Evolutionary conservation across 2,113 vertebrate genomes (phyloP).

Genomic region (Perca flavescens): DNA sequence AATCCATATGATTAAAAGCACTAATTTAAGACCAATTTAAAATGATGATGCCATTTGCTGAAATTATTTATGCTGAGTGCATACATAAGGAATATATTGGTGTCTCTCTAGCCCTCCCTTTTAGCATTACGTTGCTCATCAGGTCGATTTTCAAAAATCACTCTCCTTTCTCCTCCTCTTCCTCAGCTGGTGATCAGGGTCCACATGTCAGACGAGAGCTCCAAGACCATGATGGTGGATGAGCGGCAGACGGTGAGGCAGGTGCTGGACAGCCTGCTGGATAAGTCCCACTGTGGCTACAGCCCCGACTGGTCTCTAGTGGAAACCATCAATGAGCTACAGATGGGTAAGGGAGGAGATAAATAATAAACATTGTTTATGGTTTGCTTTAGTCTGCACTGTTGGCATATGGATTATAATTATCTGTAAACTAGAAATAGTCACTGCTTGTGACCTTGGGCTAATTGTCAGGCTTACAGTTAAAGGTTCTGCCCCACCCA

Average conservation of each 20-base stretch:
- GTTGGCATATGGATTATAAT: background rate
- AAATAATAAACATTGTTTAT: constrained; percentile 18
- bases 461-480: constrained; percentile 3
- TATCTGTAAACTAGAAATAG: background rate
- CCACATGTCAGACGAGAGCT: constrained; percentile 99
- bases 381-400: constrained; percentile 1
- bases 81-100: background rate
- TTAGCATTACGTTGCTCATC: background rate
- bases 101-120: background rate
- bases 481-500: constrained; percentile 7
- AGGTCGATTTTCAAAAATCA: background rate
- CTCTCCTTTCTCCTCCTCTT: constrained; percentile 22
- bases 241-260: constrained; percentile 97
- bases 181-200: constrained; percentile 95
- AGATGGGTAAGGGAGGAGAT: constrained; percentile 91
- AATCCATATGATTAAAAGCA: background rate
- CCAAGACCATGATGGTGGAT: constrained; percentile 99
- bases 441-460: background rate
- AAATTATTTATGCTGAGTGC: background rate
- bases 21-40: background rate
- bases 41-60: background rate
- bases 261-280: constrained; percentile 96
- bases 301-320: constrained; percentile 98
- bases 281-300: constrained; percentile 97
- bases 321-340: constrained; percentile 95